Percentiles rank a stretch among this genome's conserved stretches.
These are phyloP conservation scores for Gymnocheta viridis DNA, from an alignment of 2,888 invertebrate genomes.

Conservation along the genomic window DNA sequence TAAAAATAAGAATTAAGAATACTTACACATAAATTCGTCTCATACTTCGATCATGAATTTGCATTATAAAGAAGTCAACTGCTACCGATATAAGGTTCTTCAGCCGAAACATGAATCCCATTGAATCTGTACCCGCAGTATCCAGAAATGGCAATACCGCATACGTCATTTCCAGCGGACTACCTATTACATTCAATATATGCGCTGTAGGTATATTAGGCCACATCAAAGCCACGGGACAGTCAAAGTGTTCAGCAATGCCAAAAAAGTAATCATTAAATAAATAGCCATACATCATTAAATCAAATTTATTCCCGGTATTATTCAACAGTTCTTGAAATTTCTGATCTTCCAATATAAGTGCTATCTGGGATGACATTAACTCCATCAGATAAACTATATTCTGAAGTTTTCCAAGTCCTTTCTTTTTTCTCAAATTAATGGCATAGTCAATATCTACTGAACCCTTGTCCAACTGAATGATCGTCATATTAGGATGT, in stretches of 20 bases:
- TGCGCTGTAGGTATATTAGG: constrained; percentile 63
- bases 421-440: not conserved
- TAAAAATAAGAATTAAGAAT: too few species aligned
- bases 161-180: constrained; percentile 69
- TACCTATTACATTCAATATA: constrained; percentile 70
- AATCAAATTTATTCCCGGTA: constrained; percentile 72
- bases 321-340: constrained; percentile 69
- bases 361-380: constrained; percentile 17
- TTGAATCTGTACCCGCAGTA: constrained; percentile 22
- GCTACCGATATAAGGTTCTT: constrained; percentile 54
- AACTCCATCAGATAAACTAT: not conserved
- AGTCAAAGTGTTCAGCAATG: constrained; percentile 74
- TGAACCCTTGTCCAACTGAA: constrained; percentile 58
- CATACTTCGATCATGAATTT: not conserved
- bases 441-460: constrained; percentile 26
- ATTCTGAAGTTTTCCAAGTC: not conserved
- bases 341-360: constrained; percentile 65
- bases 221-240: constrained; percentile 72
- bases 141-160: constrained; percentile 57
- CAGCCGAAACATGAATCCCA: constrained; percentile 70
- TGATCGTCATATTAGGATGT: constrained; percentile 46
- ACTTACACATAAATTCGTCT: constrained; percentile 58
- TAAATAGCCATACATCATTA: constrained; percentile 73
- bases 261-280: constrained; percentile 73
- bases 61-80: not conserved